Evolutionary conservation across 2,113 vertebrate genomes (phyloP).

Genomic region (Motacilla alba): DNA sequence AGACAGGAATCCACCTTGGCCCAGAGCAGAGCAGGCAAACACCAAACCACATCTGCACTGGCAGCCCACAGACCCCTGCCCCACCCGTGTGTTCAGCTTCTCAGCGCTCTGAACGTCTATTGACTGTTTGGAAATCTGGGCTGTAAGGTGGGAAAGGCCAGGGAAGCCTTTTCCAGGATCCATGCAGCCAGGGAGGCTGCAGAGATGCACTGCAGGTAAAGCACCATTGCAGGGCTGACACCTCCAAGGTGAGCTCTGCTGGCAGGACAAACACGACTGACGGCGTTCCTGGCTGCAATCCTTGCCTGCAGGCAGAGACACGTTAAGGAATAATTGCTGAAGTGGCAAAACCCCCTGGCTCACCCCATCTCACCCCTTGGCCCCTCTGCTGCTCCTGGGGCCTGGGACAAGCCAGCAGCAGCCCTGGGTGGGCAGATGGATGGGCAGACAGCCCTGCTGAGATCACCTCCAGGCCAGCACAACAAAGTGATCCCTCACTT

Average conservation of each 20-base stretch:
- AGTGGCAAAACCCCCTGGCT: neutral
- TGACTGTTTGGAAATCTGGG: neutral
- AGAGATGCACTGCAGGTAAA: neutral
- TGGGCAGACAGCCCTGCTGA: neutral
- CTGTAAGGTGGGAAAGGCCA: neutral
- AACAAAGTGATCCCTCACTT: neutral
- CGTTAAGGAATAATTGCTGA: neutral
- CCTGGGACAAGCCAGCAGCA: neutral
- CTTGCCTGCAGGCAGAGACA: conserved; percentile 9
- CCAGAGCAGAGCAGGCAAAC: neutral
- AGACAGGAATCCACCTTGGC: neutral
- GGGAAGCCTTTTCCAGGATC: neutral
- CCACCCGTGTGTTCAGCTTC: neutral
- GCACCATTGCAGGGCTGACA: neutral
- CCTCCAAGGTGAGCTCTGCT: conserved; percentile 18
- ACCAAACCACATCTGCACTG: neutral
- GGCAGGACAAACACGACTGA: conserved; percentile 8
- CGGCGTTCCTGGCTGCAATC: neutral
- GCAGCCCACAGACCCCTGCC: neutral
- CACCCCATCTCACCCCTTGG: neutral
- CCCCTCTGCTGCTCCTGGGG: neutral
- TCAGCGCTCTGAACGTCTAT: fast-evolving
- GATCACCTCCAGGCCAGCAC: neutral
- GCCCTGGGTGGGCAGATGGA: neutral
- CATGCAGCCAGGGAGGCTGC: neutral